Evolutionary conservation across 1,140 invertebrate genomes (phyloP).

Genomic region (Bombus waltoni): DNA sequence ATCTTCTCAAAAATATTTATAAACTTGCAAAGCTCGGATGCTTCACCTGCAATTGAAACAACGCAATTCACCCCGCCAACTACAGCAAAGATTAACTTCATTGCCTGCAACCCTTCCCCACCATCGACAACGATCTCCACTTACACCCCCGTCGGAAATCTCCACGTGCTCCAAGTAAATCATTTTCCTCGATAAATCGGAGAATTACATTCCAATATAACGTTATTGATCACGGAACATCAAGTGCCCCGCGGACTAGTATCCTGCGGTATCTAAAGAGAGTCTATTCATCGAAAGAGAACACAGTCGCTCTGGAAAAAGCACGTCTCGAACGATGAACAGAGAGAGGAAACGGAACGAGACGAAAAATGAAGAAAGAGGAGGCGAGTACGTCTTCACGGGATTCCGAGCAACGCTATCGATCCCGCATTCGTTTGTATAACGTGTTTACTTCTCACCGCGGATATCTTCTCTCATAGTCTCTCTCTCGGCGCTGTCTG

Average conservation of each 20-base stretch:
- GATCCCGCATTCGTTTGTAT: constrained; percentile 72
- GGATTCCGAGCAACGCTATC: constrained; percentile 55
- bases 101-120: not conserved
- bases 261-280: no score
- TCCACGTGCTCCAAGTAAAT: not conserved
- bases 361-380: not conserved
- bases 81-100: not conserved
- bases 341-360: not conserved
- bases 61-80: not conserved
- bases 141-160: not conserved
- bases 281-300: no score
- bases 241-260: no score
- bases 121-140: not conserved
- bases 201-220: not conserved
- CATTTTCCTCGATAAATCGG: constrained; percentile 3
- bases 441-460: constrained; percentile 76
- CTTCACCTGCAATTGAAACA: not conserved
- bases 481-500: constrained; percentile 39
- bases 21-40: not conserved
- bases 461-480: constrained; percentile 67
- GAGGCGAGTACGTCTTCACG: not conserved
- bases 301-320: not conserved
- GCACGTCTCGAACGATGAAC: not conserved
- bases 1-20: not conserved
- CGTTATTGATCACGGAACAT: constrained; percentile 29